Conservation (phyloP, 2,113 vertebrate species). For the Orycteropus afer region DNA sequence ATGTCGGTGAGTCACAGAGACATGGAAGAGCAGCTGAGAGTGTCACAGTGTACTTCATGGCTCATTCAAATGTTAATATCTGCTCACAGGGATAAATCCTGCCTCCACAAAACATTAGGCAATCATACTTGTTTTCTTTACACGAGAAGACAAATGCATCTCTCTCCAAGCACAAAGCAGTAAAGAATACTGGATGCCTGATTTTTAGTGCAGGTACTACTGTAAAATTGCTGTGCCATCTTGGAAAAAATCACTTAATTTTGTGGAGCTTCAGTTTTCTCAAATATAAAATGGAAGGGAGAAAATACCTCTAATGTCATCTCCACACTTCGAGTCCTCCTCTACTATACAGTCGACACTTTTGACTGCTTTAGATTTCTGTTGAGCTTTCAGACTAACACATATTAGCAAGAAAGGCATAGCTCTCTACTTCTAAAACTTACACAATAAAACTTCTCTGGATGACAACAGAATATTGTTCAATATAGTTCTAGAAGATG, state of each 20-base stretch:
- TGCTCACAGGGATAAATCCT: not conserved
- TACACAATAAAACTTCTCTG: not conserved
- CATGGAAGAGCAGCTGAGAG: constrained; percentile 33
- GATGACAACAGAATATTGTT: not conserved
- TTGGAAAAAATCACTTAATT: not conserved
- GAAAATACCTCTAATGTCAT: not conserved
- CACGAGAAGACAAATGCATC: not conserved
- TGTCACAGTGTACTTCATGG: not conserved
- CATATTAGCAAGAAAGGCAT: not conserved
- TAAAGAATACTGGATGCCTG: not conserved
- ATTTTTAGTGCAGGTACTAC: not conserved
- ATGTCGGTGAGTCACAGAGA: not conserved
- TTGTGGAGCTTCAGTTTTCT: not conserved
- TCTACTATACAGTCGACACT: not conserved
- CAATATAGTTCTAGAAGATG: not conserved
- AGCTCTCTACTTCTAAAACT: not conserved
- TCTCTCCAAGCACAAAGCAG: not conserved
- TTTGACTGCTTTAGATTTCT: not conserved
- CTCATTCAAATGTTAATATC: not conserved
- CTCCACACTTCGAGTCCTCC: not conserved
- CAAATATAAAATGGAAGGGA: not conserved
- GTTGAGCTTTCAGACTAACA: not conserved
- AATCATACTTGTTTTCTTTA: not conserved
- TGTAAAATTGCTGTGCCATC: not conserved
- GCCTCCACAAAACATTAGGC: not conserved